These are phyloP conservation scores for Tauraco hartlaubi DNA, from an alignment of 2,797 vertebrate species.

Conservation along the genomic window DNA sequence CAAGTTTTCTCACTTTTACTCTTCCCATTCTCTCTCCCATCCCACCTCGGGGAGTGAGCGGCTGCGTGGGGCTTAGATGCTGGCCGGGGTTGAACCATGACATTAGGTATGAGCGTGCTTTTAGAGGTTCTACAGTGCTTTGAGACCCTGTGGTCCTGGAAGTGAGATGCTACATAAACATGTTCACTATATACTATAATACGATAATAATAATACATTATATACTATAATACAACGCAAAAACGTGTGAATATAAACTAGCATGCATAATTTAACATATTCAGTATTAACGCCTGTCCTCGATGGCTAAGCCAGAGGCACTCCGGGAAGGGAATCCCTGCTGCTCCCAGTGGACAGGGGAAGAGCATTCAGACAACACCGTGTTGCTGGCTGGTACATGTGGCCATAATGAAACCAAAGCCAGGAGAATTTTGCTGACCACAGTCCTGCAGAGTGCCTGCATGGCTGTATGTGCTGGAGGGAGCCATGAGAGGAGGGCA, in stretches of 20 bases:
- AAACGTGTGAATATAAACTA: slow-evolving; percentile 26
- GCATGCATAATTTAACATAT: slow-evolving; percentile 10
- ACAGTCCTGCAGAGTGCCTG: not conserved
- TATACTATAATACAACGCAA: slow-evolving; percentile 19
- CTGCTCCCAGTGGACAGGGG: not conserved
- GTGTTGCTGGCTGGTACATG: not conserved
- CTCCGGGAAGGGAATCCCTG: not conserved
- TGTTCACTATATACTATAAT: slow-evolving; percentile 19
- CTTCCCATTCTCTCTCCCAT: too few species aligned
- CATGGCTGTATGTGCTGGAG: not conserved
- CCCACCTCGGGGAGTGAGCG: too few species aligned
- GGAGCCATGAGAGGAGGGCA: not conserved
- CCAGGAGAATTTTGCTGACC: not conserved
- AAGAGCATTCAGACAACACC: fast-evolving
- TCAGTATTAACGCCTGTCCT: not conserved
- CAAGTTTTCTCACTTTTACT: too few species aligned
- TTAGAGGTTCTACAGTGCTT: slow-evolving; percentile 15
- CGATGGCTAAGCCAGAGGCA: not conserved
- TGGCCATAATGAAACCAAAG: not conserved
- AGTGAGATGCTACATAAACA: not conserved
- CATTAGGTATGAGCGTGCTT: not conserved
- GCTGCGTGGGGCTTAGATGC: too few species aligned
- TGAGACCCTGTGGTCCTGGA: not conserved
- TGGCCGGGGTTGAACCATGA: too few species aligned
- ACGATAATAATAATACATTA: not conserved